Percentiles rank a stretch among this genome's conserved stretches.
Conservation (phyloP, 2,888 invertebrate species). For the Hofmannophila pseudospretella region DNA sequence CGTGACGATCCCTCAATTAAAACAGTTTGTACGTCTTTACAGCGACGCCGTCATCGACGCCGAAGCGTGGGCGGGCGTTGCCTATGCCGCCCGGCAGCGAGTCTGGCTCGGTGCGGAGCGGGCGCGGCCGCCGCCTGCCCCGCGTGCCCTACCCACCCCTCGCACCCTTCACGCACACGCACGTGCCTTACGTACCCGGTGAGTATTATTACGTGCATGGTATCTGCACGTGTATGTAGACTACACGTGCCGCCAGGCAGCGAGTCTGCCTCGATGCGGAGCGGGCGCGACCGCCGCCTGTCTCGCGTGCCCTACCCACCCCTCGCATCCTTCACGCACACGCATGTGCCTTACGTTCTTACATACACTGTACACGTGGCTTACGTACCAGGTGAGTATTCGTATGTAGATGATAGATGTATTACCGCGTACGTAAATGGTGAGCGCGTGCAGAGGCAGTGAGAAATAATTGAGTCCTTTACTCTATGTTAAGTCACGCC, state of each 20-base stretch:
- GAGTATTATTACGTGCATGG: no score
- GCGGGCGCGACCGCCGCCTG: slow-evolving; percentile 54
- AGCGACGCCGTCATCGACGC: slow-evolving; percentile 74
- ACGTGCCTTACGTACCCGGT: slow-evolving; percentile 73
- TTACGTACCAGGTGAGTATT: slow-evolving; percentile 55
- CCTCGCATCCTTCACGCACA: slow-evolving; percentile 39
- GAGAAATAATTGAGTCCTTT: no score
- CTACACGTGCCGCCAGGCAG: slow-evolving; percentile 60
- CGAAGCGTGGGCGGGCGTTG: slow-evolving; percentile 59
- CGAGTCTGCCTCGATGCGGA: slow-evolving; percentile 55
- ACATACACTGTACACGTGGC: no score
- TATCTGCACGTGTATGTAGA: slow-evolving; percentile 58
- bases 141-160: slow-evolving; percentile 43
- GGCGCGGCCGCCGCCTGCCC: slow-evolving; percentile 57
- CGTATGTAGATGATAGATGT: no score
- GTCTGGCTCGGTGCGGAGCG: slow-evolving; percentile 51
- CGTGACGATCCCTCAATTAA: no score
- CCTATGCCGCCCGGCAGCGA: slow-evolving; percentile 63
- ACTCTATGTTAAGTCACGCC: no score
- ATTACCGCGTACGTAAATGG: slow-evolving; percentile 56
- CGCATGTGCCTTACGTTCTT: slow-evolving; percentile 74
- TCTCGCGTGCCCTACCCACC: slow-evolving; percentile 49
- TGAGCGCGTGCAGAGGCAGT: slow-evolving; percentile 57
- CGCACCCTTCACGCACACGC: slow-evolving; percentile 42
- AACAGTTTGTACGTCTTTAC: no score